These are phyloP conservation scores for Rhineura floridana DNA, from an alignment of 2,113 vertebrate genomes.

Conservation along the genomic window DNA sequence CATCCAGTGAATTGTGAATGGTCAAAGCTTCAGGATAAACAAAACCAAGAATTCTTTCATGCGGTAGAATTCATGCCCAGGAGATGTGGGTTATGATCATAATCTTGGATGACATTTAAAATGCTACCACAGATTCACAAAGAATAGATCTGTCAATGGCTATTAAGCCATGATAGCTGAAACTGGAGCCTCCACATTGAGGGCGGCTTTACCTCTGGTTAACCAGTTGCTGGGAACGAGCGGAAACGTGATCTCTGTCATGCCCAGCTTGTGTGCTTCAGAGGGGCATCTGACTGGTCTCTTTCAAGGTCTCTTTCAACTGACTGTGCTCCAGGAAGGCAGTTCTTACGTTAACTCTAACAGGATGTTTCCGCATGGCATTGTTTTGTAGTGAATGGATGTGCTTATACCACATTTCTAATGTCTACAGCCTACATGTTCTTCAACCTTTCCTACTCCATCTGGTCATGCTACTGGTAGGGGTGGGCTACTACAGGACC, in stretches of 20 bases:
- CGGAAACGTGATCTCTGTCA: neutral
- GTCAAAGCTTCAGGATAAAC: neutral
- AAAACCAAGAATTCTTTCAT: neutral
- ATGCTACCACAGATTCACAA: neutral
- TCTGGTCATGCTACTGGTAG: neutral
- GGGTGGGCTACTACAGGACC: constrained; percentile 5
- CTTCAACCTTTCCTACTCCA: neutral
- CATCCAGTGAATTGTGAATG: neutral
- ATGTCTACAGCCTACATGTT: neutral
- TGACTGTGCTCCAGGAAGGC: neutral
- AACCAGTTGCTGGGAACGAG: neutral
- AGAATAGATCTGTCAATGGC: neutral
- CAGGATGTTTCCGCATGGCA: neutral
- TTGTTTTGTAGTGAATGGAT: neutral
- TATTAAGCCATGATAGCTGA: neutral
- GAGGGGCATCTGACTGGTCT: neutral
- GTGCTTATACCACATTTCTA: neutral
- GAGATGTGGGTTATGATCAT: neutral
- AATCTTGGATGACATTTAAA: neutral
- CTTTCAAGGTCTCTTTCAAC: neutral
- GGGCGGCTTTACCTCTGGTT: neutral
- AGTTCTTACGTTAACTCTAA: neutral
- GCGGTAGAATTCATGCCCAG: neutral
- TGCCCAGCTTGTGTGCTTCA: neutral
- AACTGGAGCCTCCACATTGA: neutral